Evolutionary conservation across 2,113 vertebrate species (phyloP), one percentile per base, ranked within the genome.

Genomic region (Machaerirhynchus nigripectus): DNA sequence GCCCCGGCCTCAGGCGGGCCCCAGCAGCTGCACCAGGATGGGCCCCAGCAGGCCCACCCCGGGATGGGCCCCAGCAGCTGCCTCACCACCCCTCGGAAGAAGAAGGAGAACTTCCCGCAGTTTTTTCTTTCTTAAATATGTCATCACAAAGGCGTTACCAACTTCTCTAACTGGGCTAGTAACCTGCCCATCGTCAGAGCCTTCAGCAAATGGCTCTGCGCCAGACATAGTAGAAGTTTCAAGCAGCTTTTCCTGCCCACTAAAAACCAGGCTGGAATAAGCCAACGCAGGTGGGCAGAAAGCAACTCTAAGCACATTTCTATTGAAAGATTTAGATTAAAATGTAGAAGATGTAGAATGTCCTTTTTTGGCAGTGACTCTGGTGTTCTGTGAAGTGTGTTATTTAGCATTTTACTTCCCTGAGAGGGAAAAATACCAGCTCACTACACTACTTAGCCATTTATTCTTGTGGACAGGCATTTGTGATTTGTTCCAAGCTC

Each of bases 51-150:
- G 19, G 31, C 11, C 6, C 12, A 5, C 5, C 13, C 30, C 13
- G 6, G 22, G 22, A 35, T 24, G 22, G 33, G 22, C 22, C 33
- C 22, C 19, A 6, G 33, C 4, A 0, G 10, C n/a, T 2, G 1
- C n/a, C n/a, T 17, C n/a, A 59, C 57, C 57, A 17, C 23, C 23
- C 15, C 23, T 37, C 1, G 2, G 24, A 37, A 37, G 14, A 16
- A 35, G 6, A 15, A 23, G 9, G 49, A 50, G 13, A 35, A 11
- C n/a, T 35, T 35, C n/a, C n/a, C 1, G 11, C 2, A 1, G 2
- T 11, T 57, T 59, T 37, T 26, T n/a, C 15, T 59, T 26, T 35
- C n/a, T 15, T 37, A 26, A 37, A 17, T 24, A 16, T 26, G n/a
- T 59, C 23, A 59, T 26, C n/a, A 26, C n/a, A 37, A n/a, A 17